Evolutionary conservation across 2,113 vertebrate genomes (phyloP).

Genomic region (Oreochromis spilurus): DNA sequence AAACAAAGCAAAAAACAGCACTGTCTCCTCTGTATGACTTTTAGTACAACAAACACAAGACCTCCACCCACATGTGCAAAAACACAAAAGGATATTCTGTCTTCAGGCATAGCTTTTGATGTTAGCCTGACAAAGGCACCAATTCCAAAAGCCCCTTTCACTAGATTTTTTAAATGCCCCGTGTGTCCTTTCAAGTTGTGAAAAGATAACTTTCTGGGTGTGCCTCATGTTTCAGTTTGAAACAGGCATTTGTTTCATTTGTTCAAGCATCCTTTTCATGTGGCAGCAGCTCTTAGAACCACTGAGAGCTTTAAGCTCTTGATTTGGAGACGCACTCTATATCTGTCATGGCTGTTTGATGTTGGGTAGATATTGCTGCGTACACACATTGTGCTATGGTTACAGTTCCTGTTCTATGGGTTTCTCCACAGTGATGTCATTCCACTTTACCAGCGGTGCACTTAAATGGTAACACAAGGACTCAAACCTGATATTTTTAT

Average conservation of each 20-base stretch:
- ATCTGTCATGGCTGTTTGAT: conserved; percentile 3
- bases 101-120: conserved; percentile 63
- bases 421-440: not conserved
- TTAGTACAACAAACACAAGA: conserved; percentile 28
- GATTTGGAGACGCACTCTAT: not conserved
- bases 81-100: conserved; percentile 63
- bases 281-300: conserved; percentile 2
- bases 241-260: conserved; percentile 54
- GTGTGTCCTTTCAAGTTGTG: conserved; percentile 57
- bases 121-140: conserved; percentile 61
- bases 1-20: not conserved
- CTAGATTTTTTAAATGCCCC: conserved; percentile 41
- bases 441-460: not conserved
- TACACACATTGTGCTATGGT: not conserved
- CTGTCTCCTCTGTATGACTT: conserved; percentile 20
- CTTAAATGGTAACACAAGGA: not conserved
- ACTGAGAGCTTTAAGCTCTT: conserved; percentile 13
- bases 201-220: conserved; percentile 66
- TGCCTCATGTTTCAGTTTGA: conserved; percentile 49
- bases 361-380: not conserved
- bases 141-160: conserved; percentile 58
- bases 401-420: not conserved
- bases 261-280: conserved; percentile 53
- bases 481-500: not conserved
- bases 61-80: conserved; percentile 32